Percentiles rank a stretch among this genome's conserved stretches.
Conservation (phyloP, 2,888 invertebrate species). For the Therioaphis trifolii region DNA sequence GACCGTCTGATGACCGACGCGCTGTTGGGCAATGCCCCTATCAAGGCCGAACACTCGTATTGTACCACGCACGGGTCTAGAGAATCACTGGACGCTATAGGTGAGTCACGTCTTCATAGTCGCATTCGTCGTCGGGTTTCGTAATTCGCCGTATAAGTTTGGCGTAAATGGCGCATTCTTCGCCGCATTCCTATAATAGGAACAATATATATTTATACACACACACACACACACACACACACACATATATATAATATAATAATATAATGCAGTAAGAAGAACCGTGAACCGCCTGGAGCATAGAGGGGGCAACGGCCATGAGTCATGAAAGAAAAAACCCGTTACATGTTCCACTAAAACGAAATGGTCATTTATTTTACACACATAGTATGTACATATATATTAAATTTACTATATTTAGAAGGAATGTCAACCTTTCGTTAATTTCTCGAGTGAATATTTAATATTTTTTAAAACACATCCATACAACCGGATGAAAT, state of each 20-base stretch:
- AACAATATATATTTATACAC: conserved; percentile 31
- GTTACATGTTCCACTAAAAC: conserved; percentile 59
- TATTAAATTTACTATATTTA: background rate
- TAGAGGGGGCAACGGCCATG: conserved; percentile 25
- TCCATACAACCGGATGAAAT: conserved; percentile 2
- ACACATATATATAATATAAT: conserved; percentile 34
- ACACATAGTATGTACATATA: background rate
- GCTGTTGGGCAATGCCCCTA: conserved; percentile 79
- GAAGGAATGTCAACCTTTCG: conserved; percentile 12
- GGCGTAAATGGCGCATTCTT: conserved; percentile 39
- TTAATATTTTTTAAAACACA: background rate
- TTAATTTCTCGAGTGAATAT: background rate
- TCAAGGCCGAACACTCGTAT: conserved; percentile 94
- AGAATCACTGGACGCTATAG: conserved; percentile 55
- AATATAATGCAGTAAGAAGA: background rate
- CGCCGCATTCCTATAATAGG: conserved; percentile 31
- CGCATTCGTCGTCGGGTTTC: conserved; percentile 11
- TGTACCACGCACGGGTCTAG: conserved; percentile 71
- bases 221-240: too few relatives aligned
- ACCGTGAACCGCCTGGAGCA: conserved; percentile 18
- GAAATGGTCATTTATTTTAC: conserved; percentile 40
- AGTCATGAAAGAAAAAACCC: conserved; percentile 49
- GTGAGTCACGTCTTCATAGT: conserved; percentile 43
- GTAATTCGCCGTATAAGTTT: conserved; percentile 24
- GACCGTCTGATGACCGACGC: conserved; percentile 92